Evolutionary conservation across 1,140 invertebrate genomes (phyloP).

Genomic region (Drosophila truncata): DNA sequence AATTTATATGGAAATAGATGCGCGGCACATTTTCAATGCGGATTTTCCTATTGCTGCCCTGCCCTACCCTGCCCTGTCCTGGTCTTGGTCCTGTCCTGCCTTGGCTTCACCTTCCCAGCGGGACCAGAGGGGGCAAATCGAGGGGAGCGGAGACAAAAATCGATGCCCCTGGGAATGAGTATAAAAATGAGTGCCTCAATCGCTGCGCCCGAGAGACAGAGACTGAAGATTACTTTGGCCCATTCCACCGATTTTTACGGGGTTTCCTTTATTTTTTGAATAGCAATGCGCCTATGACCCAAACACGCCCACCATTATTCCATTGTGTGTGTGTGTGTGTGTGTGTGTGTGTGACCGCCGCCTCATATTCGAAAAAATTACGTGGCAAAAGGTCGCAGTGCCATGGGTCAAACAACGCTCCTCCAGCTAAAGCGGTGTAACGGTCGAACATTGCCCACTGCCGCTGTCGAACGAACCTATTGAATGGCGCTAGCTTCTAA

Average conservation of each 20-base stretch:
- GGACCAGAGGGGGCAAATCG: not conserved
- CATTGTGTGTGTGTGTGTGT: conserved; percentile 14
- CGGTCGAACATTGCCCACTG: conserved; percentile 9
- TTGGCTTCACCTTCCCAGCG: not conserved
- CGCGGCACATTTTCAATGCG: conserved; percentile 78
- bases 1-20: conserved; percentile 83
- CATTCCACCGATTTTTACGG: conserved; percentile 25
- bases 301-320: conserved; percentile 1
- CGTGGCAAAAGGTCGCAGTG: conserved; percentile 49
- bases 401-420: conserved; percentile 32
- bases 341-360: conserved; percentile 12
- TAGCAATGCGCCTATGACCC: conserved; percentile 20
- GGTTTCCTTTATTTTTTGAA: conserved; percentile 24
- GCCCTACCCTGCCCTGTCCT: not conserved
- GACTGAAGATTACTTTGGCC: conserved; percentile 55
- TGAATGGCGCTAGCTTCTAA: conserved; percentile 44
- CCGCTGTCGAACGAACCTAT: conserved; percentile 12
- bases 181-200: conserved; percentile 44
- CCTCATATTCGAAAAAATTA: conserved; percentile 67
- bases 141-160: conserved; percentile 32
- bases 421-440: conserved; percentile 7
- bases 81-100: no score
- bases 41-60: conserved; percentile 42
- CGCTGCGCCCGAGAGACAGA: conserved; percentile 32
- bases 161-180: conserved; percentile 30